Evolutionary conservation across 2,113 vertebrate species (phyloP), one percentile per base, ranked within the genome.

Genomic region (Catharus minimus): DNA sequence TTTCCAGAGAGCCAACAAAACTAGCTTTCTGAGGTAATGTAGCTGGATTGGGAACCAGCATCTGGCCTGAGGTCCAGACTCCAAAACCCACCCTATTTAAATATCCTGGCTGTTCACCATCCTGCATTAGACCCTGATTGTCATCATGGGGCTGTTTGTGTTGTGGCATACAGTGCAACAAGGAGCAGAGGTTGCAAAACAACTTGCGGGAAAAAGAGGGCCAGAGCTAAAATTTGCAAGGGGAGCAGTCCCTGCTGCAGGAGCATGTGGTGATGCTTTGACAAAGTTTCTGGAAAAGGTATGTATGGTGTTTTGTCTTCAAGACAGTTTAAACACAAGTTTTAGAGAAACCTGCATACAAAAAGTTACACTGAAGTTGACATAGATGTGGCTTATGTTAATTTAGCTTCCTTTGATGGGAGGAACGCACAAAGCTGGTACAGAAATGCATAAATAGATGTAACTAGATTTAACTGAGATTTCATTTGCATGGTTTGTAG

Each of bases 181-280:
- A 44, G 17, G 38, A 83, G n/a, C 8, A 85, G 72, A 68, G 33
- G 15, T 79, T 95, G 72, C 81, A 73, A 94, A 93, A 94, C 21
- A 62, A 2, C 32, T 46, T 4, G 3, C 2, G 6, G 22, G 58
- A 75, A 93, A 57, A 33, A 61, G 20, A 53, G 3, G 9, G 12
- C 8, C 62, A 55, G 17, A 61, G 30, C 33, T 36, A n/a, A 87
- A 33, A 24, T 56, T 56, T 68, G 50, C 39, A 75, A 36, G 27
- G 19, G 56, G 72, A 76, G 21, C 26, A 33, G 52, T 57, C 5
- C 4, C 53, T 1, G 0, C 36, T 52, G 22, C 15, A 88, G 77
- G 53, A 88, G 71, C 39, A 21, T 0, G 1, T 0, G 1, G n/a
- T 57, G 28, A 39, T 6, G 20, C 13, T 93, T 89, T 77, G 49